Conservation (phyloP, 2,113 vertebrate species). For the Apodemus speciosus region DNA sequence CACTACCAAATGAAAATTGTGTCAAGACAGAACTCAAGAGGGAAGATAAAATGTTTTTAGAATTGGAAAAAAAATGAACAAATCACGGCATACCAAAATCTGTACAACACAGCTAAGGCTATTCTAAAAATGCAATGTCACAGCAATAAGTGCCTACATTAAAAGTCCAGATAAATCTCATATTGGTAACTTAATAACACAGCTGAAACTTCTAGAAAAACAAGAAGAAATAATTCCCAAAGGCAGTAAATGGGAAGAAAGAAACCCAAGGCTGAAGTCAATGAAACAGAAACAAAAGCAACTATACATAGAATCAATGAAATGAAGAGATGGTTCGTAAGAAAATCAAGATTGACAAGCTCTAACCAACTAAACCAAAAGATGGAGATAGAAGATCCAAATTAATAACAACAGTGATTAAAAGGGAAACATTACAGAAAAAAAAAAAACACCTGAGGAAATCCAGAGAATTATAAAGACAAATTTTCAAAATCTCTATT, state of each 20-base stretch:
- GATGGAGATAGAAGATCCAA: background rate
- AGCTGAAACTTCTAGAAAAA: background rate
- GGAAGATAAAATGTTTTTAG: background rate
- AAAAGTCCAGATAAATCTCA: background rate
- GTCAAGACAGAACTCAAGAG: background rate
- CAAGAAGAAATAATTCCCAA: background rate
- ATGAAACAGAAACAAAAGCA: background rate
- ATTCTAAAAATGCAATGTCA: background rate
- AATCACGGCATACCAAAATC: background rate
- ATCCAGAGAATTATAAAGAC: background rate
- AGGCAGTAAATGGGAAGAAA: background rate
- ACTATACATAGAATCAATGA: background rate
- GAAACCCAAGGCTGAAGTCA: background rate
- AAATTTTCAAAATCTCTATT: background rate
- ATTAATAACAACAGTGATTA: background rate
- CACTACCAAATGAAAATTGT: background rate
- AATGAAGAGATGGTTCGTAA: background rate
- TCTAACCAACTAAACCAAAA: background rate
- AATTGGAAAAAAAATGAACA: background rate
- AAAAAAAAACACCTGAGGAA: background rate
- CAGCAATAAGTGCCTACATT: background rate
- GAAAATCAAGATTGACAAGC: background rate
- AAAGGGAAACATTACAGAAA: too few species aligned
- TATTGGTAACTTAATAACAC: background rate
- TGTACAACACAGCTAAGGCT: background rate